Base-by-base conservation (phyloP, 1,140 invertebrate species). In the Cryptotermes secundus region DNA sequence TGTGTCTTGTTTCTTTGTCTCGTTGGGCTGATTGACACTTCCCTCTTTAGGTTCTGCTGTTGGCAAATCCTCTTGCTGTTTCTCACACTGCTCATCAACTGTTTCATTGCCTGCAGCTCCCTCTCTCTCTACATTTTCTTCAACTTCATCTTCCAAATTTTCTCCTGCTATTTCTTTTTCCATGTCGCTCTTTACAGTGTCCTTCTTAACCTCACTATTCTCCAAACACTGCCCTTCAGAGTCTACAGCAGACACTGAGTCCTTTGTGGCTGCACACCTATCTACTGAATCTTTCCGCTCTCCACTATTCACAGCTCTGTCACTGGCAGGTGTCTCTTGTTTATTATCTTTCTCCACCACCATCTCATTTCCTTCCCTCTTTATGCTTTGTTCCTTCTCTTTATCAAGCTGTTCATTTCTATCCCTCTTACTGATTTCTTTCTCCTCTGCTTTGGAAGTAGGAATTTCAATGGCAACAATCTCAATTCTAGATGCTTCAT, bases 1-100 rank as follows among this genome's bases (percentile, higher is more conserved):
- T 81, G n/a, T 59, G 26, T 9, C 42, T 85, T 22, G 45, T 26
- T 82, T 86, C 81, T 79, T 87, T 86, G 12, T 81, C 86, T 65
- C 84, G 86, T 72, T 31, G 35, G 36, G 14, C 26, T 7, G 6
- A 12, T 81, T 38, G 26, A 22, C 80, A 34, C 22, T 34, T 81
- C 26, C 38, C 34, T 38, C 26, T 22, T 9, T 16, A 34, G 10
- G 34, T 81, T 36, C 38, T 26, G 80, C 2, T 38, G 80, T 38
- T 24, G 19, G 31, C 34, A 19, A 14, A 7, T 9, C 36, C 34
- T 80, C 80, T 82, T 45, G 49, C 38, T 82, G n/a, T n/a, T n/a
- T n/a, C n/a, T n/a, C n/a, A n/a, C n/a, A n/a, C n/a, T n/a, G n/a
- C n/a, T n/a, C n/a, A n/a, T n/a, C n/a, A n/a, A n/a, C 26, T 38